phyloP scores from a whole-genome alignment of 2,113 vertebrate species.

The Gracilinanus agilis region DNA sequence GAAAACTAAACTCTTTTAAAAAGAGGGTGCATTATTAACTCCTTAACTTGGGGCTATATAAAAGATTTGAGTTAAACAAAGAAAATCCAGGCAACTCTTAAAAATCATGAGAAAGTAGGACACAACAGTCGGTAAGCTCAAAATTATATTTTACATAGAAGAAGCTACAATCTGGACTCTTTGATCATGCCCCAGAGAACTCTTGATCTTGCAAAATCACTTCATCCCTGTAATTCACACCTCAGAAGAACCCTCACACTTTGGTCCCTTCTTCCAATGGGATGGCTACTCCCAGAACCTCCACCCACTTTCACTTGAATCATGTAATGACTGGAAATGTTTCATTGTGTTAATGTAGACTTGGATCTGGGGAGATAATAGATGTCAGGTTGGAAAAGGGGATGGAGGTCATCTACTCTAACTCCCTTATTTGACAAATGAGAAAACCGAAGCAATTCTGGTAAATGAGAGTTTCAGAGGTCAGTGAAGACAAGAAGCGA shows the following conservation, averaged over 20 bases:
- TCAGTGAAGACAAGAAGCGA: background rate
- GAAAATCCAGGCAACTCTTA: background rate
- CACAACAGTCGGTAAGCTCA: background rate
- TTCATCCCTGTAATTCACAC: background rate
- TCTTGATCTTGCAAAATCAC: background rate
- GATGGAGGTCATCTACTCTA: background rate
- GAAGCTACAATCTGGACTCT: background rate
- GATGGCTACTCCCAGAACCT: background rate
- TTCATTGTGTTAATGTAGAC: background rate
- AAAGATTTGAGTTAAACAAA: background rate
- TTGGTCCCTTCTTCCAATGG: background rate
- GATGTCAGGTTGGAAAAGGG: background rate
- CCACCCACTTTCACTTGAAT: background rate
- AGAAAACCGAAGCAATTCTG: background rate
- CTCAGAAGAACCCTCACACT: background rate
- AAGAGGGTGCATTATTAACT: background rate
- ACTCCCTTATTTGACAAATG: background rate
- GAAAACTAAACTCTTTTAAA: background rate
- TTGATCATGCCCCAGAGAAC: background rate
- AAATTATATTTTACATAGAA: background rate
- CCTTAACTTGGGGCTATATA: background rate
- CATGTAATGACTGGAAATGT: background rate
- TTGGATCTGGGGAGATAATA: background rate
- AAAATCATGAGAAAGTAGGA: background rate
- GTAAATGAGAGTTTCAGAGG: background rate